phyloP scores from a whole-genome alignment of 2,113 vertebrate genomes.

The Panthera tigris region DNA sequence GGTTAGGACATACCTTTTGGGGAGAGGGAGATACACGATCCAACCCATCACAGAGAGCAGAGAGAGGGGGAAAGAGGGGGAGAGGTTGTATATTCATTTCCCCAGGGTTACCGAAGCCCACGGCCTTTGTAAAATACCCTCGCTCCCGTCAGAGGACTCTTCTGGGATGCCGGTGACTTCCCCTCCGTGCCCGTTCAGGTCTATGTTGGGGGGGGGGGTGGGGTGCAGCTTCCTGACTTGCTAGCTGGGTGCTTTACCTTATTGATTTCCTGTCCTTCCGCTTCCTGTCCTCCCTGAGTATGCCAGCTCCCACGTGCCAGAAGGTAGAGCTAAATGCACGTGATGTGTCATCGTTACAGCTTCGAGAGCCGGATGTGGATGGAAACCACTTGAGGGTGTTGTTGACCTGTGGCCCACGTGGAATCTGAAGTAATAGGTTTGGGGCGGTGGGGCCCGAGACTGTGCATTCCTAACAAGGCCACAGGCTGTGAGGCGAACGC shows the following conservation, averaged over 20 bases:
- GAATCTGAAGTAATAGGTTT: not conserved
- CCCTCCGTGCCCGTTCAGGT: not conserved
- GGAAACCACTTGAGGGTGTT: not conserved
- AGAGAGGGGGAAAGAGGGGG: rapidly evolving
- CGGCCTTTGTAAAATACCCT: not conserved
- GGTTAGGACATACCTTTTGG: not conserved
- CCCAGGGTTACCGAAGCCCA: not conserved
- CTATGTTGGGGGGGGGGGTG: rapidly evolving
- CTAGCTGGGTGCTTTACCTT: not conserved
- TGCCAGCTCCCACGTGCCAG: rapidly evolving
- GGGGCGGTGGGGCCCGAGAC: rapidly evolving
- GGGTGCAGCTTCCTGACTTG: not conserved
- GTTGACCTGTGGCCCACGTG: not conserved
- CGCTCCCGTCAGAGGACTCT: not conserved
- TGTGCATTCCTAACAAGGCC: not conserved
- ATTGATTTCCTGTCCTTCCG: not conserved
- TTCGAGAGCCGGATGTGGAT: rapidly evolving
- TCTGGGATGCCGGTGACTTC: not conserved
- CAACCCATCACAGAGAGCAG: not conserved
- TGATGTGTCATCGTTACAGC: rapidly evolving
- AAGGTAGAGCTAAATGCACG: not conserved
- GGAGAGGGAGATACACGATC: not conserved
- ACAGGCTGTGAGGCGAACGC: rapidly evolving
- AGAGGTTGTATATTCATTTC: not conserved
- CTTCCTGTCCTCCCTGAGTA: not conserved